These are phyloP conservation scores for Eupithecia subumbrata DNA, from an alignment of 2,888 invertebrate species.

Conservation along the genomic window DNA sequence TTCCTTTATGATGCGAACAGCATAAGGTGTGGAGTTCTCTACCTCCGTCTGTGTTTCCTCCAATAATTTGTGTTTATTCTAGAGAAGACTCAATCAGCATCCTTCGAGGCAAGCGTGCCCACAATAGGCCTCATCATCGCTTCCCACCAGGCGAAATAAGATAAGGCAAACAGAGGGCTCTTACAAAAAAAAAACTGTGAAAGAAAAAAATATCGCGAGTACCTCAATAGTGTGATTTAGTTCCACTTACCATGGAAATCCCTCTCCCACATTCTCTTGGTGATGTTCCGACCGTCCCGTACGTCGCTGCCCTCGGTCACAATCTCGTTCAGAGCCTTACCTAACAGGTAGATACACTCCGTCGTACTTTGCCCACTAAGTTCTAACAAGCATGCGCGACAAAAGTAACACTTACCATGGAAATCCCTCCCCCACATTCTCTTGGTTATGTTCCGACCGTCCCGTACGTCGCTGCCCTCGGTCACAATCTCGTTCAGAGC, in stretches of 20 bases:
- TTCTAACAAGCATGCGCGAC: background rate
- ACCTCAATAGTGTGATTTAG: too few species aligned
- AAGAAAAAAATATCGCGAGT: too few species aligned
- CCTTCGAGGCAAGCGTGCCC: too few species aligned
- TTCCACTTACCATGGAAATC: constrained; percentile 76
- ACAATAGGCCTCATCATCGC: too few species aligned
- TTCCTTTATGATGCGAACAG: too few species aligned
- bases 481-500: constrained; percentile 92
- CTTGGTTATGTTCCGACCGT: constrained; percentile 89
- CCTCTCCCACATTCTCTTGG: constrained; percentile 91
- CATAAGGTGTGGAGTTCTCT: too few species aligned
- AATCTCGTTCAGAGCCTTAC: constrained; percentile 92
- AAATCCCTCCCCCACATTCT: constrained; percentile 93
- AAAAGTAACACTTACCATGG: background rate
- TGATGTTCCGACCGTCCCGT: constrained; percentile 89
- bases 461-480: constrained; percentile 89
- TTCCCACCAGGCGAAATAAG: too few species aligned
- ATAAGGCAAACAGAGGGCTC: too few species aligned
- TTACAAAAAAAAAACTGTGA: too few species aligned
- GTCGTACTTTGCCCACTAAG: constrained; percentile 94
- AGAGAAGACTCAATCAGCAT: too few species aligned
- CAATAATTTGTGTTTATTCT: too few species aligned
- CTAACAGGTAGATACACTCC: constrained; percentile 89
- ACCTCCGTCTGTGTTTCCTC: too few species aligned
- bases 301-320: constrained; percentile 89